Base-by-base conservation (phyloP, 1,140 invertebrate genomes). In the Pseudomyrmex cubaensis region DNA sequence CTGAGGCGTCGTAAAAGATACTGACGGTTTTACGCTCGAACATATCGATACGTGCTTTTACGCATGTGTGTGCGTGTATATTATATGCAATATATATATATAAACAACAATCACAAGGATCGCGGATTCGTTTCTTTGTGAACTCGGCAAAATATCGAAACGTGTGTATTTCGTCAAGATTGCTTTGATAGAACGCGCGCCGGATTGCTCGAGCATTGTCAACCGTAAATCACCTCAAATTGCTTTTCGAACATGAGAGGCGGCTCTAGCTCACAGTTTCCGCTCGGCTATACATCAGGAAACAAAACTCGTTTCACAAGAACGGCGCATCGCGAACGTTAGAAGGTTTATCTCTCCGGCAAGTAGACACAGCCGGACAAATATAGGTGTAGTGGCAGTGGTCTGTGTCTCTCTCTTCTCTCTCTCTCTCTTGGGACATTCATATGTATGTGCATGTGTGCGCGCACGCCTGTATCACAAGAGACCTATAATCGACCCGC, bases 401-500 rank as follows among this genome's bases (percentile, higher is more conserved):
- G 3, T 25, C 25, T 66, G 59, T 44, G 64, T 84, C 73, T 52
- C 50, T 35, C 35, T 35, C 35, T 35, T 35, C 35, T 35, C 35
- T 35, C 15, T 76, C 70, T 54, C 52, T 52, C 50, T 73, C 75
- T 67, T 57, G 59, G 62, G 57, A 54, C 35, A 77, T 82, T 73
- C 72, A 63, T 75, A 73, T 82, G 70, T 59, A 82, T 72, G 44
- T 17, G 70, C 13, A 74, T 4, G 62, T 15, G 44, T 61, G 52
- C 46, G 52, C 76, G 73, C 63, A 35, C 35, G 35, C 35, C 35
- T 35, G 35, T 35, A 73, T 78, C 73, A 44, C 74, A 67, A 80
- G 54, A 75, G 78, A 75, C 22, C 78, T 48, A 82, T 63, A 73
- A 82, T 63, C 78, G 70, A 54, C 78, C 72, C 62, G 35, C 17